Conservation (phyloP, 2,888 invertebrate genomes). For the Andrena bucephala region DNA sequence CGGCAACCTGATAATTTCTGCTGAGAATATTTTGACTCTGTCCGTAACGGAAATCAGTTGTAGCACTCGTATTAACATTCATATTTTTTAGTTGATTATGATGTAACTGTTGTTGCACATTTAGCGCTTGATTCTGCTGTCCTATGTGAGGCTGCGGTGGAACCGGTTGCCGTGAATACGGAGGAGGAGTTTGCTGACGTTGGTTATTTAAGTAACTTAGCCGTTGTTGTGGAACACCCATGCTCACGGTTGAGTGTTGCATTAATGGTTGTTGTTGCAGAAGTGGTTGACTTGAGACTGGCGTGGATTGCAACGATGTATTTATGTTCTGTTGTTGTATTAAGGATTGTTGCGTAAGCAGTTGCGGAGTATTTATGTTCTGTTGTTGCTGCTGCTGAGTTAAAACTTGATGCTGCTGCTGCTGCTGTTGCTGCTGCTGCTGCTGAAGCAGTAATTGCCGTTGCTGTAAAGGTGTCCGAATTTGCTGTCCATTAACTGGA, state of each 20-base stretch:
- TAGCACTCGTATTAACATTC: slow-evolving; percentile 82
- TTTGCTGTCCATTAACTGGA: slow-evolving; percentile 82
- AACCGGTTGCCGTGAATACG: slow-evolving; percentile 84
- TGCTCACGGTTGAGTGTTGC: slow-evolving; percentile 70
- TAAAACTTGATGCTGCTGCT: slow-evolving; percentile 72
- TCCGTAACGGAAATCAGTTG: slow-evolving; percentile 83
- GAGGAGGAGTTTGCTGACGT: slow-evolving; percentile 83
- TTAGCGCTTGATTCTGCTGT: slow-evolving; percentile 78
- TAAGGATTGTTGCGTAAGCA: slow-evolving; percentile 66
- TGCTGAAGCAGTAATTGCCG: slow-evolving; percentile 76
- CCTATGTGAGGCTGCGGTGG: slow-evolving; percentile 71
- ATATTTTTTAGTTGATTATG: slow-evolving; percentile 83
- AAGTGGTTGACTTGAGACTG: slow-evolving; percentile 66
- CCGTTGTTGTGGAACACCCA: slow-evolving; percentile 81
- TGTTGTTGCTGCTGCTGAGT: slow-evolving; percentile 73
- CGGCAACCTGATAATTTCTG: slow-evolving; percentile 78
- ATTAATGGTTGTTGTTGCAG: slow-evolving; percentile 71
- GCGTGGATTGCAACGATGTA: slow-evolving; percentile 63
- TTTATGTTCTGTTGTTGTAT: slow-evolving; percentile 67
- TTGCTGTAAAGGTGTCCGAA: slow-evolving; percentile 76
- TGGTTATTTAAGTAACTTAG: slow-evolving; percentile 80
- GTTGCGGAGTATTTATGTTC: slow-evolving; percentile 54
- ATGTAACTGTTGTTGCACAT: slow-evolving; percentile 83
- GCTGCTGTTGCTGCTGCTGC: slow-evolving; percentile 71
- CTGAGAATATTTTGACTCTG: slow-evolving; percentile 84